These are phyloP conservation scores for Hylyphantes graminicola DNA, from an alignment of 1,140 invertebrate genomes.

Conservation along the genomic window DNA sequence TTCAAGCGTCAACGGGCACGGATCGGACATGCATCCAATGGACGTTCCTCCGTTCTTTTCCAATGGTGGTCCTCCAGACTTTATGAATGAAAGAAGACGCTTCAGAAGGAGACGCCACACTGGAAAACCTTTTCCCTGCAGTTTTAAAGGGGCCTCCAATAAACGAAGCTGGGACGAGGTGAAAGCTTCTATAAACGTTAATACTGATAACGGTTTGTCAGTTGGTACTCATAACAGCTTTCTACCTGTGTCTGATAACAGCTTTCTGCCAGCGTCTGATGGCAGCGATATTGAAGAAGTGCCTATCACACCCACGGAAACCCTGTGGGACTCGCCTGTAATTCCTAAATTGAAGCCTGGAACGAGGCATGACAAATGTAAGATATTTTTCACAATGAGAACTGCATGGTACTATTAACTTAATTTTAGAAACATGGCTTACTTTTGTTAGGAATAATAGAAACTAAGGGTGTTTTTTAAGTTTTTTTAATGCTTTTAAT, in stretches of 20 bases:
- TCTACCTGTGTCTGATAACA: not conserved
- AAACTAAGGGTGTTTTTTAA: too few relatives aligned
- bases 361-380: not conserved
- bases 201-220: too few relatives aligned
- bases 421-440: too few relatives aligned
- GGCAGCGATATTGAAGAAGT: slow-evolving; percentile 44
- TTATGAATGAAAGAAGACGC: not conserved
- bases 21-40: not conserved
- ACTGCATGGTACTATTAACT: too few relatives aligned
- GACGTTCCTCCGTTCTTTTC: not conserved
- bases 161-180: slow-evolving; percentile 23
- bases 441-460: too few relatives aligned
- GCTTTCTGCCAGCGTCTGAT: not conserved
- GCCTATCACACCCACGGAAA: slow-evolving; percentile 1
- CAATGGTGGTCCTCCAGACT: not conserved
- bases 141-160: not conserved
- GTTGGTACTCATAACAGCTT: not conserved
- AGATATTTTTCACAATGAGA: slow-evolving; percentile 5
- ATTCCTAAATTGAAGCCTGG: slow-evolving; percentile 36
- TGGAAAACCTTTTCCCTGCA: slow-evolving; percentile 22
- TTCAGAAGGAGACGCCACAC: not conserved
- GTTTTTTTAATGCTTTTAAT: too few relatives aligned
- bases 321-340: not conserved
- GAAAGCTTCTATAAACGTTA: not conserved
- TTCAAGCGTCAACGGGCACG: not conserved